These are phyloP conservation scores for Pediacus dermestoides DNA, from an alignment of 2,888 invertebrate species.

Conservation along the genomic window DNA sequence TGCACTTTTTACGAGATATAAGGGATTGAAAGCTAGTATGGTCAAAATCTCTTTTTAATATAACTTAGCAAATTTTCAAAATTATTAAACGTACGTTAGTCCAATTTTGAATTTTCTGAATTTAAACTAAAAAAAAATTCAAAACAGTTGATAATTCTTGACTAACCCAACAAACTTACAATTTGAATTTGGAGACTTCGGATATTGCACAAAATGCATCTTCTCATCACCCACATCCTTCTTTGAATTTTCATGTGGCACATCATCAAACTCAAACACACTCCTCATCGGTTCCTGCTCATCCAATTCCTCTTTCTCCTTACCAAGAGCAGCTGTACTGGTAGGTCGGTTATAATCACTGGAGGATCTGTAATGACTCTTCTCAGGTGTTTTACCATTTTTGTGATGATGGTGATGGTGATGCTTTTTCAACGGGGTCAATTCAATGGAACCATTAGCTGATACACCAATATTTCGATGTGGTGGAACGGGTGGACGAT, in stretches of 20 bases:
- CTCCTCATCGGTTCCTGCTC: slow-evolving; percentile 19
- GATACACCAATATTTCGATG: slow-evolving; percentile 70
- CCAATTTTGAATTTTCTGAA: too few relatives aligned
- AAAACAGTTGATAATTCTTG: too few relatives aligned
- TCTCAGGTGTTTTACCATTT: slow-evolving; percentile 42
- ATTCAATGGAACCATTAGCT: slow-evolving; percentile 51
- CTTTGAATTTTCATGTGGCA: slow-evolving; percentile 35
- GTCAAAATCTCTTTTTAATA: too few relatives aligned
- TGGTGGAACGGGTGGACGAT: slow-evolving; percentile 85
- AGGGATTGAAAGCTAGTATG: too few relatives aligned
- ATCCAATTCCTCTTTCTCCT: slow-evolving; percentile 18
- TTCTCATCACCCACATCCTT: slow-evolving; percentile 48
- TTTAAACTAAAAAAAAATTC: too few relatives aligned
- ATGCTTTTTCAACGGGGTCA: slow-evolving; percentile 40
- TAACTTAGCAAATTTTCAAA: too few relatives aligned
- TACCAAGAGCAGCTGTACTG: slow-evolving; percentile 12
- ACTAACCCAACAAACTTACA: too few relatives aligned
- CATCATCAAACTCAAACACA: slow-evolving; percentile 58
- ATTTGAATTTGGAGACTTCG: slow-evolving; percentile 44
- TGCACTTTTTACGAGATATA: too few relatives aligned
- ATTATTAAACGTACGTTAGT: too few relatives aligned
- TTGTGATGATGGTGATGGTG: slow-evolving; percentile 51
- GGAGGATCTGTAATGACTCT: slow-evolving; percentile 21
- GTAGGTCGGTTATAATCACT: slow-evolving; percentile 14
- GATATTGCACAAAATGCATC: slow-evolving; percentile 59